phyloP scores from a whole-genome alignment of 2,888 invertebrate genomes.

The Spisula subtruncata region DNA sequence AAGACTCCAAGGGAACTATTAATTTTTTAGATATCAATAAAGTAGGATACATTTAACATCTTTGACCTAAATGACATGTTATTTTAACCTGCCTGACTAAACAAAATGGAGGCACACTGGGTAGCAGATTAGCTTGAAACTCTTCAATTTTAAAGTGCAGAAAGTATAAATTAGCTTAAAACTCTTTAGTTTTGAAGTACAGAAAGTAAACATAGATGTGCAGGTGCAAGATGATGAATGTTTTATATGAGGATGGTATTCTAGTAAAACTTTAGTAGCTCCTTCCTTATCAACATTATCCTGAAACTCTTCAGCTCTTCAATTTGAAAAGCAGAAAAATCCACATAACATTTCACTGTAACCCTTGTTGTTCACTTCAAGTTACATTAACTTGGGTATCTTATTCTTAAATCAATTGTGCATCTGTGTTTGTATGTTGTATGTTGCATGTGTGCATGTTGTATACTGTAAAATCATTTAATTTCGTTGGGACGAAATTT shows the following conservation, averaged over 20 bases:
- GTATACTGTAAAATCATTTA: too few species aligned
- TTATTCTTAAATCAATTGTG: background rate
- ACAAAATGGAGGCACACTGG: background rate
- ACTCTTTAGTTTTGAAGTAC: background rate
- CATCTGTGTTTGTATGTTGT: too few species aligned
- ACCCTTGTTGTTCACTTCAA: slow-evolving; percentile 2
- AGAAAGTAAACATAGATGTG: background rate
- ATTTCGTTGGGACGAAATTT: too few species aligned
- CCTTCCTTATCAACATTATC: slow-evolving; percentile 11
- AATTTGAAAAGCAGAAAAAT: background rate
- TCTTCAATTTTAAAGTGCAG: slow-evolving; percentile 10
- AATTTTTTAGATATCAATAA: slow-evolving; percentile 4
- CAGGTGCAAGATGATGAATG: background rate
- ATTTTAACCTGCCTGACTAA: background rate
- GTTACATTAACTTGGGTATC: background rate
- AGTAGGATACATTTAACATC: background rate
- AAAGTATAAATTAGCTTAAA: background rate
- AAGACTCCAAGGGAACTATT: background rate
- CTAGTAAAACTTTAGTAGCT: background rate
- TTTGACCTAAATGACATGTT: slow-evolving; percentile 20
- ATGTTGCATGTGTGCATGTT: too few species aligned
- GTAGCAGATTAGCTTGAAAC: background rate
- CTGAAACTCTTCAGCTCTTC: background rate
- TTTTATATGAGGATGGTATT: slow-evolving; percentile 19
- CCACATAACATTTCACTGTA: background rate